These are phyloP conservation scores for Bothrops jararaca DNA, from an alignment of 2,113 vertebrate species.

Conservation along the genomic window DNA sequence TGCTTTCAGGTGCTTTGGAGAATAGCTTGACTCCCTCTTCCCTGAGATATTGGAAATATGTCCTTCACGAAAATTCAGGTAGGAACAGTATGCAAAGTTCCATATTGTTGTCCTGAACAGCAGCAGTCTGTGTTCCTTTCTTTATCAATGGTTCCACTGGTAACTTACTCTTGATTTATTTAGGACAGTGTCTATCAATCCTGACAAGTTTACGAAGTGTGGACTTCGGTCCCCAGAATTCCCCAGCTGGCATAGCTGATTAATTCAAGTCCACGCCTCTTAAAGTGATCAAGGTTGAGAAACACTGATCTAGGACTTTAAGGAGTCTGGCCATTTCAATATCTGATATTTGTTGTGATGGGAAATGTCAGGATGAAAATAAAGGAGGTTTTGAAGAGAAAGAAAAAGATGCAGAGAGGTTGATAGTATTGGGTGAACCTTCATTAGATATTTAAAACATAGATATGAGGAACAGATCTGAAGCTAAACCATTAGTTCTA, in stretches of 20 bases:
- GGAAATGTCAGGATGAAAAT: background rate
- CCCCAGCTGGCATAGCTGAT: too few species aligned
- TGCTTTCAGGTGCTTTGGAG: too few species aligned
- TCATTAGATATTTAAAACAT: background rate
- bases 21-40: too few species aligned
- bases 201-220: too few species aligned
- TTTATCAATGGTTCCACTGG: background rate
- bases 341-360: background rate
- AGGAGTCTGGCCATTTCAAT: background rate
- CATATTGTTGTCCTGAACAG: background rate
- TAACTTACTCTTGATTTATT: background rate
- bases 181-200: too few species aligned
- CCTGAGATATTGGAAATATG: too few species aligned
- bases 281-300: too few species aligned
- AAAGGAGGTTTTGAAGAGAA: background rate
- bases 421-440: background rate
- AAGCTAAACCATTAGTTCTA: background rate
- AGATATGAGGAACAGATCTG: background rate
- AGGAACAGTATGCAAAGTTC: background rate
- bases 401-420: background rate
- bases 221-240: too few species aligned
- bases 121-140: background rate
- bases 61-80: background rate
- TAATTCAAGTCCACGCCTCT: too few species aligned
- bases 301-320: background rate